Evolutionary conservation across 2,113 vertebrate genomes (phyloP).

Genomic region (Takifugu flavidus): DNA sequence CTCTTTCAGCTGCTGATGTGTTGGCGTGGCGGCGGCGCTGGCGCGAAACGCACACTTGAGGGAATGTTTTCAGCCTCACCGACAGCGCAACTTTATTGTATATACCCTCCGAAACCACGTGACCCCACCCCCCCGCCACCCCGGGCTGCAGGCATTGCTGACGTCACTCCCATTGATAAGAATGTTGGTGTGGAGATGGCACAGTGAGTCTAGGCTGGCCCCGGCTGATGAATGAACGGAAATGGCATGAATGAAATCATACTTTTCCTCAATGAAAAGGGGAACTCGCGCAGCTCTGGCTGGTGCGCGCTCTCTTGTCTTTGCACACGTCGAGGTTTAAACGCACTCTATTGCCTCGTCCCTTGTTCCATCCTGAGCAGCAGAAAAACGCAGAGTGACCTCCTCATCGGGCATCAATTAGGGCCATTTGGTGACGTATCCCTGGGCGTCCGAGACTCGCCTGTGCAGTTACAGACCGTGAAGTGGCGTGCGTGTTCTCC

Average conservation of each 20-base stretch:
- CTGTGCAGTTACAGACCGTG: slow-evolving; percentile 39
- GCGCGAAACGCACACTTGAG: slow-evolving; percentile 60
- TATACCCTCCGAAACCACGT: slow-evolving; percentile 75
- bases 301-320: slow-evolving; percentile 53
- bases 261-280: slow-evolving; percentile 76
- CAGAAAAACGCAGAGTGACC: slow-evolving; percentile 30
- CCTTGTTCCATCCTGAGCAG: slow-evolving; percentile 25
- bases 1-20: slow-evolving; percentile 9
- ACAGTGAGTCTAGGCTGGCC: slow-evolving; percentile 75
- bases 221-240: slow-evolving; percentile 82
- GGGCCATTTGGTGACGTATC: slow-evolving; percentile 47
- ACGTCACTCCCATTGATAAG: slow-evolving; percentile 85
- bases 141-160: slow-evolving; percentile 68
- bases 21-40: slow-evolving; percentile 53
- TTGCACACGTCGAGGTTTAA: slow-evolving; percentile 46
- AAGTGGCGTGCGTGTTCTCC: slow-evolving; percentile 14
- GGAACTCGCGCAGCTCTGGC: slow-evolving; percentile 64
- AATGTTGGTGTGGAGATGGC: slow-evolving; percentile 79
- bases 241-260: slow-evolving; percentile 82
- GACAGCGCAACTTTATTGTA: slow-evolving; percentile 79
- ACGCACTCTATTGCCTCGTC: slow-evolving; percentile 5
- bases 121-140: slow-evolving; percentile 49
- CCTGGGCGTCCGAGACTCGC: slow-evolving; percentile 35
- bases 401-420: slow-evolving; percentile 39
- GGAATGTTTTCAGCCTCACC: slow-evolving; percentile 77